These are phyloP conservation scores for Yponomeuta cagnagella DNA, from an alignment of 2,888 invertebrate genomes.

Conservation along the genomic window DNA sequence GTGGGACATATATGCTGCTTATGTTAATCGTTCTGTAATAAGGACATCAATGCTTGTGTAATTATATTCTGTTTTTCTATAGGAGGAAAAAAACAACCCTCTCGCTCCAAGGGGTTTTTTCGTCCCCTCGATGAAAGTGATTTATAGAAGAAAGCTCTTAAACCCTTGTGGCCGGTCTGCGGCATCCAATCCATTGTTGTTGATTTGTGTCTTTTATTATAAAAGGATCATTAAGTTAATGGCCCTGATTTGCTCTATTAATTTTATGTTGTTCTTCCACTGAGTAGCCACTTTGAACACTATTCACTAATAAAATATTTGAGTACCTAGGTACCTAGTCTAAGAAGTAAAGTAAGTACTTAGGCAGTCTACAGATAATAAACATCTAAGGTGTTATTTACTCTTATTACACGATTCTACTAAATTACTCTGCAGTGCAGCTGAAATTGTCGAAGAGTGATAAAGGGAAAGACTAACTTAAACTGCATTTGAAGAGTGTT, in stretches of 20 bases:
- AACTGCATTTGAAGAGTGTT: too few species aligned
- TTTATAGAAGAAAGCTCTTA: slow-evolving; percentile 73
- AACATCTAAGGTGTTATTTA: too few species aligned
- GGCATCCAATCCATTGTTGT: slow-evolving; percentile 31
- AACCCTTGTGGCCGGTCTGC: slow-evolving; percentile 55
- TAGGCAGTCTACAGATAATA: too few species aligned
- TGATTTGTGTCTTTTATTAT: slow-evolving; percentile 19
- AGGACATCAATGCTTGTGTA: slow-evolving; percentile 54
- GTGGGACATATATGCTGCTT: too few species aligned
- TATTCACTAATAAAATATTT: not conserved
- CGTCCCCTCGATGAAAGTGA: slow-evolving; percentile 40
- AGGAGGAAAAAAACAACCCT: slow-evolving; percentile 26
- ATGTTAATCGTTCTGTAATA: slow-evolving; percentile 50
- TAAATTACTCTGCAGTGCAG: too few species aligned
- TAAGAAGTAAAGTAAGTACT: too few species aligned
- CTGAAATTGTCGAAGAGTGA: too few species aligned
- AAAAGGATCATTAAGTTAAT: slow-evolving; percentile 20
- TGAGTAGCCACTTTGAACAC: not conserved
- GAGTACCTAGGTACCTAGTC: not conserved
- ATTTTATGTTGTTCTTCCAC: slow-evolving; percentile 23
- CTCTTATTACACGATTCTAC: too few species aligned
- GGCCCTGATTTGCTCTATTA: slow-evolving; percentile 45
- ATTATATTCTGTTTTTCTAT: slow-evolving; percentile 53
- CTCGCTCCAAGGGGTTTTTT: slow-evolving; percentile 28
- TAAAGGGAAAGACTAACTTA: too few species aligned